Base-by-base conservation (phyloP, 2,888 invertebrate species). In the Sericinus montela region DNA sequence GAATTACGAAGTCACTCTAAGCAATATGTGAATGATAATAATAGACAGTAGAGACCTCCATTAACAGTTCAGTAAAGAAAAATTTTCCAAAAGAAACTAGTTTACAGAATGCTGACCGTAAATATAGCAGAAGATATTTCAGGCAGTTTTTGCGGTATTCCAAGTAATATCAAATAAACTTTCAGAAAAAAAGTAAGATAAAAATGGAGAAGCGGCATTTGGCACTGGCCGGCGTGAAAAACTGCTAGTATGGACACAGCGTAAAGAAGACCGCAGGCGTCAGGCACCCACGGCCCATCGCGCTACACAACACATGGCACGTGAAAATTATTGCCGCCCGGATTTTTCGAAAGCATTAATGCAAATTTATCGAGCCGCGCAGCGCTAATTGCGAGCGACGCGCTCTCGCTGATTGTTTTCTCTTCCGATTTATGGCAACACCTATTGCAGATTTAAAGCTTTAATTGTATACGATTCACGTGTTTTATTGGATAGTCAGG, bases 391-490 rank as follows among this genome's bases (percentile, higher is more conserved):
- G 88, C 85, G 72, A 80, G 63, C 86, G 82, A 84, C 84, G 84
- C 80, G 81, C 68, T 72, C 76, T 62, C 84, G 87, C 81, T 88
- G 88, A 88, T 88, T 88, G 88, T 88, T 88, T 87, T 81, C 86
- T 79, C 79, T 67, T 74, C 75, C 81, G 72, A 88, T 88, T 88
- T 88, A 88, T 88, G 81, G 86, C 88, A 87, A 87, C 88, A 87
- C 88, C 88, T 87, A 87, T 87, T 85, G 87, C 87, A 87, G 87
- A 87, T 88, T 87, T 87, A 87, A 88, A 82, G 87, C 82, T 81
- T 87, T 87, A 88, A 88, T 88, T 87, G 87, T 86, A 84, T 87
- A 84, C 87, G 85, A 85, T 87, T 83, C 83, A 72, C 78, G 81
- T 88, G 87, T 83, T 88, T 88, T 88, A 88, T 88, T 86, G 87